Conservation (phyloP, 2,797 vertebrate species). For the Sebastes glaucus region DNA sequence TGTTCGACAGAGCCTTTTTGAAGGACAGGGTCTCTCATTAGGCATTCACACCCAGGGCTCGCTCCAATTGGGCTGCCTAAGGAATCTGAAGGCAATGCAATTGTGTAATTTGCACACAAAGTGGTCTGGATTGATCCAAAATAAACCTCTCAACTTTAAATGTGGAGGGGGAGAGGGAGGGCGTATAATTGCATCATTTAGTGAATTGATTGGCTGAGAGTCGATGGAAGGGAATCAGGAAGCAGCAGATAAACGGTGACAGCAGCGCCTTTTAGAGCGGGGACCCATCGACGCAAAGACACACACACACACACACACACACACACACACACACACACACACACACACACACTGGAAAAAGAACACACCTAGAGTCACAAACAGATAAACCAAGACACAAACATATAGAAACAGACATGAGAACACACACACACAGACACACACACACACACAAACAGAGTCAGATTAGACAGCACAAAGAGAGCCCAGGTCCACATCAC, state of each 20-base stretch:
- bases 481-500: constrained; percentile 64
- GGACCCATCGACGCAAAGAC: constrained; percentile 61
- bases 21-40: constrained; percentile 84
- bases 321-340: constrained; percentile 12
- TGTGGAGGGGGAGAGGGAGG: constrained; percentile 79
- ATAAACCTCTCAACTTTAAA: constrained; percentile 98
- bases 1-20: constrained; percentile 71
- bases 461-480: constrained; percentile 73
- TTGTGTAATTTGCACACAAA: constrained; percentile 97
- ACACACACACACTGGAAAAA: constrained; percentile 10
- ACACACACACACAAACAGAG: constrained; percentile 3
- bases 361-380: constrained; percentile 41
- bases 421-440: constrained; percentile 29
- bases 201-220: constrained; percentile 94
- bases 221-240: constrained; percentile 95
- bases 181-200: constrained; percentile 99
- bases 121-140: constrained; percentile 96
- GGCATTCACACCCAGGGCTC: constrained; percentile 83
- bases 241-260: constrained; percentile 91
- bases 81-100: constrained; percentile 90
- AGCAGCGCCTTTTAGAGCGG: constrained; percentile 84
- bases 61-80: constrained; percentile 89
- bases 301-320: constrained; percentile 27
- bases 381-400: constrained; percentile 48
- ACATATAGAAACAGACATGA: constrained; percentile 29